These are phyloP conservation scores for Bucco capensis DNA, from an alignment of 2,113 vertebrate species.

Conservation along the genomic window DNA sequence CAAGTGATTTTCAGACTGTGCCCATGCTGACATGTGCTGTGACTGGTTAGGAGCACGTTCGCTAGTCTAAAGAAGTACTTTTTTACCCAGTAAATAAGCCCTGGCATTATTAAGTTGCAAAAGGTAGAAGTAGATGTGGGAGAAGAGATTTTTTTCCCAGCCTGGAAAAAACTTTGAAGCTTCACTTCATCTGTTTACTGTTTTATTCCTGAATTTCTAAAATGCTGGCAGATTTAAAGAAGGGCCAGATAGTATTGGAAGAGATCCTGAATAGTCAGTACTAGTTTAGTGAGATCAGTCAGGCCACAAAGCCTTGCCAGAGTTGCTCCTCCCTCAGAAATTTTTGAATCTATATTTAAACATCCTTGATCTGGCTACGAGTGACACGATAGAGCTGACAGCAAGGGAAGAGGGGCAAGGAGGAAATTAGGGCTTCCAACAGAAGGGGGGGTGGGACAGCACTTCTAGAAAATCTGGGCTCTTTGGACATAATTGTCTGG, in stretches of 20 bases:
- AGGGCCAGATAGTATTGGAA: not conserved
- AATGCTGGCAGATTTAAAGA: not conserved
- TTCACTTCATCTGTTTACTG: not conserved
- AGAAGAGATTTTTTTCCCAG: not conserved
- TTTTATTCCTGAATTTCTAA: not conserved
- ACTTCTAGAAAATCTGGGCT: slow-evolving; percentile 68
- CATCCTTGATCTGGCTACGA: not conserved
- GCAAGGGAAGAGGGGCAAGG: not conserved
- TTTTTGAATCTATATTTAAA: slow-evolving; percentile 49
- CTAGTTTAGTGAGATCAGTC: slow-evolving; percentile 3
- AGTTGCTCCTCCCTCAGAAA: slow-evolving; percentile 40
- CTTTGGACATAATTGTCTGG: slow-evolving; percentile 59
- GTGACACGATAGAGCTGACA: not conserved
- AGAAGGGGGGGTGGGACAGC: slow-evolving; percentile 69
- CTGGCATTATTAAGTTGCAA: not conserved
- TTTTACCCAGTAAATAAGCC: not conserved
- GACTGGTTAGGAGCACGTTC: not conserved
- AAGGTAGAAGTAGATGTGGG: not conserved
- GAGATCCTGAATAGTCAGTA: slow-evolving; percentile 7
- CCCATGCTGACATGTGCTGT: not conserved
- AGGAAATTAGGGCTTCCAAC: slow-evolving; percentile 60
- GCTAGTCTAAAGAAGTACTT: not conserved
- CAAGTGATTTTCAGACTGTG: too few species aligned
- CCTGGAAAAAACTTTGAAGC: not conserved
- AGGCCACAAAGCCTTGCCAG: slow-evolving; percentile 32